Evolutionary conservation across 2,797 vertebrate genomes (phyloP).

Genomic region (Pempheris klunzingeri): DNA sequence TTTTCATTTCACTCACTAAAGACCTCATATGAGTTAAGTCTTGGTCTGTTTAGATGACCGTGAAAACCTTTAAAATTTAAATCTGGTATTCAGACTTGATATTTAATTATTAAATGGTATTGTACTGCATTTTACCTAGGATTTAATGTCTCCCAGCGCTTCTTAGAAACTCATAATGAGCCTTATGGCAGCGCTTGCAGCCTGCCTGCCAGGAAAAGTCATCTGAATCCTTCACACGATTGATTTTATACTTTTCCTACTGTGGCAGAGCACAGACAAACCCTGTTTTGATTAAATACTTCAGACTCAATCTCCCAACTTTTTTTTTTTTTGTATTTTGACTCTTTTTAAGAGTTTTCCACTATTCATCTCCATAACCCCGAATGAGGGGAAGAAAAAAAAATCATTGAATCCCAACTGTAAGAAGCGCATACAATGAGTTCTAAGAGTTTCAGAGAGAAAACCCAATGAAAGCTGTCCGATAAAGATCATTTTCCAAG

Average conservation of each 20-base stretch:
- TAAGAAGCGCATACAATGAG: slow-evolving; percentile 53
- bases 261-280: slow-evolving; percentile 33
- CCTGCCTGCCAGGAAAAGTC: slow-evolving; percentile 23
- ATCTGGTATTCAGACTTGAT: slow-evolving; percentile 37
- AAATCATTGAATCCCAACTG: slow-evolving; percentile 30
- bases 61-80: slow-evolving; percentile 26
- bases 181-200: not conserved
- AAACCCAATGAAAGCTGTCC: slow-evolving; percentile 48
- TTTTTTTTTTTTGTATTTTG: slow-evolving; percentile 29
- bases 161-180: slow-evolving; percentile 53
- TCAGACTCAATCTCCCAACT: slow-evolving; percentile 20
- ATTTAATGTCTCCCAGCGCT: slow-evolving; percentile 34
- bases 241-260: slow-evolving; percentile 46
- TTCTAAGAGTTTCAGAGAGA: slow-evolving; percentile 59
- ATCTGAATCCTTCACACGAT: slow-evolving; percentile 37
- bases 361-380: slow-evolving; percentile 56
- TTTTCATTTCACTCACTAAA: slow-evolving; percentile 34
- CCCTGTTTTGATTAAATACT: slow-evolving; percentile 65
- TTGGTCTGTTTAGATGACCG: not conserved
- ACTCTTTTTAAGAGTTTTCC: slow-evolving; percentile 46
- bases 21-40: slow-evolving; percentile 33
- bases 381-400: not conserved
- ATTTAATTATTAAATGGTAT: slow-evolving; percentile 49
- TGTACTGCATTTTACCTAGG: slow-evolving; percentile 16
- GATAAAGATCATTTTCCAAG: slow-evolving; percentile 70